phyloP scores from a whole-genome alignment of 2,797 vertebrate species.

The Melanotaenia trifasciata region DNA sequence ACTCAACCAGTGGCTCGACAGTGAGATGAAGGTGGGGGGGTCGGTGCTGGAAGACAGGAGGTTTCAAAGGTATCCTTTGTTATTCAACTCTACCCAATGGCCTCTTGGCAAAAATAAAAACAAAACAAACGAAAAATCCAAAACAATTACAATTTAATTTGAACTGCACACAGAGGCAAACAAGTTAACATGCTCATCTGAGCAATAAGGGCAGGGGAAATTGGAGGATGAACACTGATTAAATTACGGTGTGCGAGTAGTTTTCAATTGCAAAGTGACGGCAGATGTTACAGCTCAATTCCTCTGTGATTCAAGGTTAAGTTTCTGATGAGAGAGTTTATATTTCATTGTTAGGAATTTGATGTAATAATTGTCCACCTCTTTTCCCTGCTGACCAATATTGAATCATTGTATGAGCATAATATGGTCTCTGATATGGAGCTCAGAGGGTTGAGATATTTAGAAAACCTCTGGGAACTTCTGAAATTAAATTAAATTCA shows the following conservation, averaged over 20 bases:
- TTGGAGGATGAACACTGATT: slow-evolving; percentile 60
- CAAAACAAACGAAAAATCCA: not conserved
- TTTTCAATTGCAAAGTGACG: slow-evolving; percentile 39
- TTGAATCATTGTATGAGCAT: not conserved
- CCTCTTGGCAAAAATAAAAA: slow-evolving; percentile 27
- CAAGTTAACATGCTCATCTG: slow-evolving; percentile 55
- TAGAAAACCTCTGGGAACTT: not conserved
- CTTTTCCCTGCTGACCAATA: not conserved
- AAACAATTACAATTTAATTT: slow-evolving; percentile 66
- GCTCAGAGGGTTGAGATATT: not conserved
- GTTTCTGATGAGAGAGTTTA: slow-evolving; percentile 3
- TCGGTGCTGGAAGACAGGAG: not conserved
- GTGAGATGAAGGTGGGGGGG: not conserved
- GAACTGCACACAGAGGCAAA: slow-evolving; percentile 40
- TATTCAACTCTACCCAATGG: slow-evolving; percentile 36
- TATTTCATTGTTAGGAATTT: slow-evolving; percentile 19
- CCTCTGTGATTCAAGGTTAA: slow-evolving; percentile 27
- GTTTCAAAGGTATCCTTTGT: slow-evolving; percentile 22
- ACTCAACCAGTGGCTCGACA: slow-evolving; percentile 11
- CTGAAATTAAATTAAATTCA: not conserved
- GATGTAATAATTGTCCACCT: slow-evolving; percentile 5
- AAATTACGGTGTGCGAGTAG: slow-evolving; percentile 50
- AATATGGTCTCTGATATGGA: not conserved
- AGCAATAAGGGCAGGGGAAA: slow-evolving; percentile 56
- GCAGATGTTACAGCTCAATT: slow-evolving; percentile 25